Evolutionary conservation across 1,140 invertebrate genomes (phyloP), one percentile per base, ranked within the genome.

Genomic region (Thaumetopoea pityocampa): DNA sequence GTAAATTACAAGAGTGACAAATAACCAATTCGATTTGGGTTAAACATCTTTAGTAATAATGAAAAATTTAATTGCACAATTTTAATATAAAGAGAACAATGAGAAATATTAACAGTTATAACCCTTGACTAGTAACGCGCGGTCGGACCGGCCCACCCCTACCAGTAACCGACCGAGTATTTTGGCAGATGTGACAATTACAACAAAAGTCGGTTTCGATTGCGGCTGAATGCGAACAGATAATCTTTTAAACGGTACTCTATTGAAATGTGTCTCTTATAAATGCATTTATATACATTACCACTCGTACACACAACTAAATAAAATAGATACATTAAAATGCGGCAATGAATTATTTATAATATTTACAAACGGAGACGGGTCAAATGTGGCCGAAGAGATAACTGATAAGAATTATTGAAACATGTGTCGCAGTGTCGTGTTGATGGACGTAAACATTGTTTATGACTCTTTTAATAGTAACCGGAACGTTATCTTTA

Each of bases 121-220:
- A 61, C 66, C 63, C 69, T 73, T 71, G 54, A 65, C 48, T 62
- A 37, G 10, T 41, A 14, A 37, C 23, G 17, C 17, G 18, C 34
- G 45, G 53, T 59, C 53, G 42, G 43, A 40, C 34, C 40, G 48
- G 51, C 56, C 52, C 56, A 51, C 43, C 36, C 32, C 24, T 32
- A 24, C 28, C 33, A 34, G 26, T 26, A 19, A 16, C 38, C 41
- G 24, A 26, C 28, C 33, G 45, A 55, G 32, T 72, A 62, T 69
- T 69, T 76, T 72, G 71, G 59, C 77, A 81, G 73, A 78, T 81
- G 77, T 60, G 60, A 69, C 70, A 63, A 74, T 73, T 66, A 71
- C 62, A 73, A 72, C 62, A 68, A 61, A 66, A 67, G 58, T 58
- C 45, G 55, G 68, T 76, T 50, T 73, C 71, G 77, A 78, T 81